Evolutionary conservation across 1,140 invertebrate genomes (phyloP).

Genomic region (Asobara japonica): DNA sequence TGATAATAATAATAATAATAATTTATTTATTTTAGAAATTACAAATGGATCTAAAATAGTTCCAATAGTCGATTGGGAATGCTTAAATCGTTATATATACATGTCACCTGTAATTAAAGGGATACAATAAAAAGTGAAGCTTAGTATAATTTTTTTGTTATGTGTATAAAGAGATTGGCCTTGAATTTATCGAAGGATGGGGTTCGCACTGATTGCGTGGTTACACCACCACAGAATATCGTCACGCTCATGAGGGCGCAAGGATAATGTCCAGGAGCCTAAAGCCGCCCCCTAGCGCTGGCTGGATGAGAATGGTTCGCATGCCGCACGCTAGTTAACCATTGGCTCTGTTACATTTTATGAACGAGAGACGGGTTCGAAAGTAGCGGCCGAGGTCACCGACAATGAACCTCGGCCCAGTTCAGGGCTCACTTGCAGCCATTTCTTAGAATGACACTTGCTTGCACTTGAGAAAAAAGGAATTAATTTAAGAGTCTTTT

Average conservation of each 20-base stretch:
- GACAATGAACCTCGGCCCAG: conserved; percentile 26
- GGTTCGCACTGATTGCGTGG: not conserved
- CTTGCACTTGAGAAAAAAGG: not conserved
- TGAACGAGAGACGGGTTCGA: not conserved
- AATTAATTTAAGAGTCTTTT: not conserved
- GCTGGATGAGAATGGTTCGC: conserved; percentile 5
- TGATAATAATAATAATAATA: too few relatives aligned
- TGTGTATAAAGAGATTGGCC: too few relatives aligned
- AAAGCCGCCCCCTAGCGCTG: not conserved
- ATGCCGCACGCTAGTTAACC: conserved; percentile 30
- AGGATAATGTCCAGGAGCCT: not conserved
- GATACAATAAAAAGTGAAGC: too few relatives aligned
- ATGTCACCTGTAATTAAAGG: too few relatives aligned
- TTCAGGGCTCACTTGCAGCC: not conserved
- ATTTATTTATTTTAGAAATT: too few relatives aligned
- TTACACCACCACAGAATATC: too few relatives aligned
- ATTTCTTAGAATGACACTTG: not conserved
- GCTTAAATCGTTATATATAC: too few relatives aligned
- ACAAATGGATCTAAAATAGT: too few relatives aligned
- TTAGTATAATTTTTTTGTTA: too few relatives aligned
- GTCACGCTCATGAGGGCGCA: too few relatives aligned
- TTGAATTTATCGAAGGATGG: not conserved
- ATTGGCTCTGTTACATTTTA: conserved; percentile 20
- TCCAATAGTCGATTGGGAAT: too few relatives aligned
- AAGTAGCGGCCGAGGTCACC: conserved; percentile 17